Percentiles rank a stretch among this genome's conserved stretches.
Evolutionary conservation across 2,797 vertebrate species (phyloP).

Genomic region (Chrosomus eos): DNA sequence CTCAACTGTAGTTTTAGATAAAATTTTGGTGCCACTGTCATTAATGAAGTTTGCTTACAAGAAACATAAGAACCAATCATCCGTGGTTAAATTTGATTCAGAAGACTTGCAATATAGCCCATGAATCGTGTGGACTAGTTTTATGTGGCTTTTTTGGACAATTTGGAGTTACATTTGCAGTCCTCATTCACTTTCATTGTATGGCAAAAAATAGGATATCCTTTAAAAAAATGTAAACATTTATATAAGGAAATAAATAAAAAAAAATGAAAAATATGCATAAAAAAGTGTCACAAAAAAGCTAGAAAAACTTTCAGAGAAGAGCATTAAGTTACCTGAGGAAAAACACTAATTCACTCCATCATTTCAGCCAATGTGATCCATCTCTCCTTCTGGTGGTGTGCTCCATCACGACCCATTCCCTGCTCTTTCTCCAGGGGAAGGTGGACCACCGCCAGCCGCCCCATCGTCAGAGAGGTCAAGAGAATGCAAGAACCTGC

Average conservation of each 20-base stretch:
- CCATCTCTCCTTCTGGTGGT: not conserved
- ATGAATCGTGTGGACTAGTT: not conserved
- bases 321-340: not conserved
- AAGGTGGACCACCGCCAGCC: constrained; percentile 31
- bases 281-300: no score
- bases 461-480: constrained; percentile 38
- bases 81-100: not conserved
- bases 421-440: constrained; percentile 21
- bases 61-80: not conserved
- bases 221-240: no score
- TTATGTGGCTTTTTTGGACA: not conserved
- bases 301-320: no score
- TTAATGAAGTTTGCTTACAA: not conserved
- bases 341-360: not conserved
- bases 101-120: not conserved
- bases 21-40: no score
- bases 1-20: not conserved
- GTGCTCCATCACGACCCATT: constrained; percentile 15
- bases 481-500: constrained; percentile 38
- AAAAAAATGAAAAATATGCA: no score
- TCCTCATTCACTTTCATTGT: not conserved
- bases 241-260: no score
- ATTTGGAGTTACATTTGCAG: not conserved
- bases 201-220: not conserved
- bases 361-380: not conserved